Evolutionary conservation across 2,113 vertebrate genomes (phyloP), one percentile per base, ranked within the genome.

Genomic region (Eclectus roratus): DNA sequence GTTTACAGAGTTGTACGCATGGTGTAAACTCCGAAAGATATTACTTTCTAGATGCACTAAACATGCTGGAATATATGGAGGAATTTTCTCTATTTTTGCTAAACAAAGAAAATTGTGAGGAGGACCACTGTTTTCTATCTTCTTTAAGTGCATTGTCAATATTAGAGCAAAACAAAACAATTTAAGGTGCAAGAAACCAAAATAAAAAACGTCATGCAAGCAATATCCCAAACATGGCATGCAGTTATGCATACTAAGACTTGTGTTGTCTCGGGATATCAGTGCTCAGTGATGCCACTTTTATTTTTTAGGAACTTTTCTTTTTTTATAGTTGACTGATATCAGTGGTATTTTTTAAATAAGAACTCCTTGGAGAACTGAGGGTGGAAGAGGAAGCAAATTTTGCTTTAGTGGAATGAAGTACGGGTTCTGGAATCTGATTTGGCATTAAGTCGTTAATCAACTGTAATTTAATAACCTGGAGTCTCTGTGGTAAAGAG

Each of bases 361-460:
- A 91, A 85, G 65, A 95, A 74, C 52, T 68, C 69, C 18, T 16
- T 58, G 61, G 37, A 93, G 56, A 81, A 37, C 43, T 65, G 27
- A 80, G 31, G 31, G 53, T 92, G 20, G 70, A 93, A 86, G 60
- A 63, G 53, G 82, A 84, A 88, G 55, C n/a, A 91, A 50, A 86
- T 82, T 89, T 72, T 79, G 25, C 52, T 90, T 84, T 71, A 55
- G 24, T 33, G 18, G 61, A 65, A 29, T 81, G 73, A 87, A 85
- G 53, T 52, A 78, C 25, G 24, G 11, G 29, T 81, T 80, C 56
- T 95, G 83, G 52, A 35, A 71, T 93, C 68, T 88, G 56, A 64
- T 95, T 77, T 94, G 83, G 31, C 31, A 82, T 92, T 86, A 12
- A 84, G 35, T 71, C 46, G 80, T 92, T 89, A 92, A 83, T 92